These are phyloP conservation scores for Thamnophis sirtalis DNA, from an alignment of 2,113 vertebrate species.

Conservation along the genomic window DNA sequence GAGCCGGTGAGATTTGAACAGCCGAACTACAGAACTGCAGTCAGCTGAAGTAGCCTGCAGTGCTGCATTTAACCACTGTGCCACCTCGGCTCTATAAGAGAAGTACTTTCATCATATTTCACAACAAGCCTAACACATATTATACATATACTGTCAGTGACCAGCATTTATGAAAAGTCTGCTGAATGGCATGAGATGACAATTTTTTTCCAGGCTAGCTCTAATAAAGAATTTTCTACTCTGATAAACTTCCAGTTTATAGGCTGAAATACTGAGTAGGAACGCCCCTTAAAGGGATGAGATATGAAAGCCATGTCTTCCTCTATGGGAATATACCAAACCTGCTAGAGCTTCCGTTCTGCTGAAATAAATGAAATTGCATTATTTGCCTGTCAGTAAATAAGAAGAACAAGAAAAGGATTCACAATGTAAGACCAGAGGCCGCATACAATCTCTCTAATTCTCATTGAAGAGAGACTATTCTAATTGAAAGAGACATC, in stretches of 20 bases:
- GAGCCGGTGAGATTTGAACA: no score
- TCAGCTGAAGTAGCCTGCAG: no score
- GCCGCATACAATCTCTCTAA: constrained; percentile 34
- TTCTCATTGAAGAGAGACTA: constrained; percentile 34
- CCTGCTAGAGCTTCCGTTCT: constrained; percentile 53
- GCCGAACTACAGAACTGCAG: no score
- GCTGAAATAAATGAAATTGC: constrained; percentile 18
- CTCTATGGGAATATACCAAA: constrained; percentile 53
- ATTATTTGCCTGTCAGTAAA: constrained; percentile 47
- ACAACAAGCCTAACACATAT: neutral
- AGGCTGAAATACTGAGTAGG: constrained; percentile 58
- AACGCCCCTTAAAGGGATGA: constrained; percentile 58
- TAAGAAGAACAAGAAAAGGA: constrained; percentile 32
- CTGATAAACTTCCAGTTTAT: constrained; percentile 41
- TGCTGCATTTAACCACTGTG: no score
- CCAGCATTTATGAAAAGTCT: neutral
- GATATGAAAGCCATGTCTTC: constrained; percentile 53
- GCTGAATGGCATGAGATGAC: constrained; percentile 5
- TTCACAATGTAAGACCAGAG: constrained; percentile 9
- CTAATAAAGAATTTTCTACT: constrained; percentile 48
- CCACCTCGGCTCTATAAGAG: no score
- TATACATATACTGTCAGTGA: neutral
- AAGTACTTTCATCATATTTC: neutral
- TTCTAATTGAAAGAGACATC: constrained; percentile 40
- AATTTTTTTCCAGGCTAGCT: constrained; percentile 46